Conservation (phyloP, 2,797 vertebrate species). For the Orientallactaga sibirica region DNA sequence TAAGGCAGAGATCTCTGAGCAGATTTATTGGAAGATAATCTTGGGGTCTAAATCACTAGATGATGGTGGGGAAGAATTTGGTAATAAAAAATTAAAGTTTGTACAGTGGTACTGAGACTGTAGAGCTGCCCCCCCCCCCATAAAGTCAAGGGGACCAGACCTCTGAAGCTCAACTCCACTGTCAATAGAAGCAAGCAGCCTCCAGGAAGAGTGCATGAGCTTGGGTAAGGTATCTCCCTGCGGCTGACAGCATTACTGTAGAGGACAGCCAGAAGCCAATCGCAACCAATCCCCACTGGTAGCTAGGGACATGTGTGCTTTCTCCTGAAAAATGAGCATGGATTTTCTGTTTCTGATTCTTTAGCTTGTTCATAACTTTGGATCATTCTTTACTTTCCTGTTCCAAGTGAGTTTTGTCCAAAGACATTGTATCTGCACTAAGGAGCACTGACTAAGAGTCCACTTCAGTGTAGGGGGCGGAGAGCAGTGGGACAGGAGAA, state of each 20-base stretch:
- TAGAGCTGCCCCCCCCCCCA: background rate
- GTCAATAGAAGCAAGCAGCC: too few relatives aligned
- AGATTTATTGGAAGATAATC: background rate
- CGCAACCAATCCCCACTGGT: background rate
- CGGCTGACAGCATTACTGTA: background rate
- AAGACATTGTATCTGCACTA: background rate
- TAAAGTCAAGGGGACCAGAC: accelerated
- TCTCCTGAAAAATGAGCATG: background rate
- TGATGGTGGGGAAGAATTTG: background rate
- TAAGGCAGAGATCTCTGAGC: background rate
- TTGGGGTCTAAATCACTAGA: background rate
- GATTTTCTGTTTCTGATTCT: background rate
- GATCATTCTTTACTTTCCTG: background rate
- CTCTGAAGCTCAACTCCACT: too few relatives aligned
- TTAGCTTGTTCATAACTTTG: background rate
- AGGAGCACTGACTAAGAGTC: background rate
- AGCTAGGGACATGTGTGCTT: background rate
- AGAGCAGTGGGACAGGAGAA: background rate
- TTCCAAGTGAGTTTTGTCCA: background rate
- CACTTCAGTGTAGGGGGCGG: background rate
- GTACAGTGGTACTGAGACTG: background rate
- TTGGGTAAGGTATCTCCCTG: background rate
- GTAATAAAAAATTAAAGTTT: background rate
- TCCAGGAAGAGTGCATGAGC: background rate
- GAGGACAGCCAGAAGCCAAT: background rate